Base-by-base conservation (phyloP, 2,797 vertebrate species). In the Dromococcyx pavoninus region DNA sequence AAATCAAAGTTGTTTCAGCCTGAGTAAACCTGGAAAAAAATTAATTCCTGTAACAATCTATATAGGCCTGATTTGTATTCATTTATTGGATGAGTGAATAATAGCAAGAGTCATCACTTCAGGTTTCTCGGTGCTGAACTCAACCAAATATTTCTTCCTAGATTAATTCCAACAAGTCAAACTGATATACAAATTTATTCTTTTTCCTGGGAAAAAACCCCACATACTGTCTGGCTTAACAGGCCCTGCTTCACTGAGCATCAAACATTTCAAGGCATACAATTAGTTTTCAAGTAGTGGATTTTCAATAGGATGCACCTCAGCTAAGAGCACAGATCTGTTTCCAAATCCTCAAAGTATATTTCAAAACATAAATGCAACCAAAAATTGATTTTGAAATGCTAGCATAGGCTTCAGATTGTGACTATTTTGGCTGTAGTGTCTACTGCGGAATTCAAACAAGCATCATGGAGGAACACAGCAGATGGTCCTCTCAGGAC, bases 1-100 rank as follows among this genome's bases (percentile, higher is more conserved):
- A 95, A 95, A 90, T 80, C n/a, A 58, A 88, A 96, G 73, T 82
- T 88, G 11, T 44, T 44, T 76, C n/a, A 87, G 46, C 72, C 75
- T 88, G n/a, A 19, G 16, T 78, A 70, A 67, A 85, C 39, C 69
- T 71, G 56, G 5, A 32, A 86, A 79, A 50, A 41, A 76, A 44
- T 71, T 71, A 74, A 65, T 90, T 91, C 46, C 53, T 72, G 21
- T 60, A 70, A 33, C n/a, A 64, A 56, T 46, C 32, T 70, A 50
- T 64, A 33, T 43, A 88, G n/a, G 57, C 91, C 74, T 94, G 53
- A 94, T 87, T 94, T 89, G 65, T 44, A 50, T 54, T 41, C n/a
- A 53, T 80, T 82, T 94, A 62, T 58, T 32, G 22, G 53, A 61
- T 74, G 35, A 67, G 12, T 3, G 2, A 76, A 54, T 74, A 67